Evolutionary conservation across 1,140 invertebrate genomes (phyloP).

Genomic region (Condylostylus longicornis): DNA sequence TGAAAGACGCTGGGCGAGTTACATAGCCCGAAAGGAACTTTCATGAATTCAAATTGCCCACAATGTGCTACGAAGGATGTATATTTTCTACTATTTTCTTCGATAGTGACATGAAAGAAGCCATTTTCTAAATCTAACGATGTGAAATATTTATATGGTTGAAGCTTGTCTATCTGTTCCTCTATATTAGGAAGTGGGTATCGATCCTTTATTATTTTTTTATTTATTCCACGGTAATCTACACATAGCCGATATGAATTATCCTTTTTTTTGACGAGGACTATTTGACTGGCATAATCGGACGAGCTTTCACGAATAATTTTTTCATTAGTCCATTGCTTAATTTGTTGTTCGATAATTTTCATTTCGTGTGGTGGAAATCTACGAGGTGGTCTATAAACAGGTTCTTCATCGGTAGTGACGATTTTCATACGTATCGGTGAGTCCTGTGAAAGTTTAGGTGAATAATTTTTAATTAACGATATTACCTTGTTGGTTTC

Average conservation of each 20-base stretch:
- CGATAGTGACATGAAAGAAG: slow-evolving; percentile 1
- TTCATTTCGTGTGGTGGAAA: slow-evolving; percentile 3
- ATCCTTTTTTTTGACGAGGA: slow-evolving; percentile 15
- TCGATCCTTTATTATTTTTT: slow-evolving; percentile 8
- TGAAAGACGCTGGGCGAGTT: slow-evolving; percentile 27
- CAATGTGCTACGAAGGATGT: background rate
- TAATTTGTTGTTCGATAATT: slow-evolving; percentile 7
- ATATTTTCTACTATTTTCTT: background rate
- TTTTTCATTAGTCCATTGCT: slow-evolving; percentile 5
- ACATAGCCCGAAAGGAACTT: slow-evolving; percentile 1
- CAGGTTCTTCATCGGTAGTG: slow-evolving; percentile 11
- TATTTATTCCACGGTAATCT: slow-evolving; percentile 13
- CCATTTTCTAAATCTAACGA: slow-evolving; percentile 2
- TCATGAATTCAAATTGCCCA: slow-evolving; percentile 2
- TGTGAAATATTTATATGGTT: slow-evolving; percentile 8
- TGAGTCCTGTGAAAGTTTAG: too few relatives aligned
- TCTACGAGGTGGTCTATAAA: slow-evolving; percentile 16
- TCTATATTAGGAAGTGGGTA: slow-evolving; percentile 21
- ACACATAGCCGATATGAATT: slow-evolving; percentile 9
- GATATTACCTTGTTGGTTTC: too few relatives aligned
- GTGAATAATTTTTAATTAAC: too few relatives aligned
- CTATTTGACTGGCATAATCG: slow-evolving; percentile 11
- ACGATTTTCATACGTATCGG: slow-evolving; percentile 11
- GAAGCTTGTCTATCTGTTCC: slow-evolving; percentile 13
- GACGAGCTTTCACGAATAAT: background rate